Evolutionary conservation across 2,113 vertebrate species (phyloP).

Genomic region (Lamprotornis superbus): DNA sequence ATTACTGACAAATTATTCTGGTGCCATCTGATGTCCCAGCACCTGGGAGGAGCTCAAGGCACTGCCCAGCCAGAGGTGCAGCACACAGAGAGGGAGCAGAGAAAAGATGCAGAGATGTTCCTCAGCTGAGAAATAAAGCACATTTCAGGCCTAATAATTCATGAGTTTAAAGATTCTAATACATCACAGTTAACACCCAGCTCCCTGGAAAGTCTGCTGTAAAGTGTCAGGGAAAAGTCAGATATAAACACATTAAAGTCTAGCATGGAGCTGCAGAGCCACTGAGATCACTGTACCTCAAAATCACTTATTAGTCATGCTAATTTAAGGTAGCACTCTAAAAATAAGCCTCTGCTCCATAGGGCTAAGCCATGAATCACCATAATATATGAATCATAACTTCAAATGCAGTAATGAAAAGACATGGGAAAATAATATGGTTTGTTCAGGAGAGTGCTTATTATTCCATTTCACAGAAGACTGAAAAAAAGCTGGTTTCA

Average conservation of each 20-base stretch:
- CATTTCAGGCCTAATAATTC: background rate
- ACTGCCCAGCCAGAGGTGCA: background rate
- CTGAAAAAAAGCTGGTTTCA: slow-evolving; percentile 36
- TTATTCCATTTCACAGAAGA: slow-evolving; percentile 54
- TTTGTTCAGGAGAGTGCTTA: slow-evolving; percentile 46
- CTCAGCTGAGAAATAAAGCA: background rate
- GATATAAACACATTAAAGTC: background rate
- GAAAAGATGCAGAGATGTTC: background rate
- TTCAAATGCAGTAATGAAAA: slow-evolving; percentile 42
- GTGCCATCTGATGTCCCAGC: background rate
- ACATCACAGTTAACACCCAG: background rate
- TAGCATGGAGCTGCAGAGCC: background rate
- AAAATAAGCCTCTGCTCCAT: slow-evolving; percentile 30
- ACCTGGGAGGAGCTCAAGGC: background rate
- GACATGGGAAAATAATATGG: slow-evolving; percentile 23
- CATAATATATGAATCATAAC: slow-evolving; percentile 44
- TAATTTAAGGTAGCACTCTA: slow-evolving; percentile 49
- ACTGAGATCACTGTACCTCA: slow-evolving; percentile 36
- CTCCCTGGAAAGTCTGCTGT: background rate
- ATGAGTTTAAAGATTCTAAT: background rate
- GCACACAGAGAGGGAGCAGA: background rate
- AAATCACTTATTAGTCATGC: slow-evolving; percentile 37
- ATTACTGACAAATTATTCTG: background rate
- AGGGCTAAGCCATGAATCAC: slow-evolving; percentile 47
- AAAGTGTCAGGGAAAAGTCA: background rate